Evolutionary conservation across 2,113 vertebrate genomes (phyloP), one percentile per base, ranked within the genome.

Genomic region (Dipodomys ordii): DNA sequence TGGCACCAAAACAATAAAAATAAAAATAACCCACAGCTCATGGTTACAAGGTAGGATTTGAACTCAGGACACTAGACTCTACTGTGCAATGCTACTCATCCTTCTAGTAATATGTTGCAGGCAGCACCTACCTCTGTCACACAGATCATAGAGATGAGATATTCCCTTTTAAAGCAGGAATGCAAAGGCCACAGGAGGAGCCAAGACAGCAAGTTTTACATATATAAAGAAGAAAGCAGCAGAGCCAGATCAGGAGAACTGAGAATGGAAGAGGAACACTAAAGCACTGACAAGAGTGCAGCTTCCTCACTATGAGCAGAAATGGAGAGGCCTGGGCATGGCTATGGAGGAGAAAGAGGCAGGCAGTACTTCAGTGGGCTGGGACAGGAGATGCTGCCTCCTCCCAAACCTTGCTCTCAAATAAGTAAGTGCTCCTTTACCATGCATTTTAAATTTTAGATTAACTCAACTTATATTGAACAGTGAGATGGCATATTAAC

Each of bases 21-120:
- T 18, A 57, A 57, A 57, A 57, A 27, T 8, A 84, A 72, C 73
- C 62, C 20, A 87, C 73, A 72, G 83, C 46, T 71, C 72, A 67
- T 10, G 10, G 60, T 60, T 35, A 44, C 16, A 82, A 74, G 39
- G 6, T 91, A 69, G 68, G n/a, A 87, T 35, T 7, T 71, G 73
- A 90, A 91, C 60, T 71, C 81, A 82, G 57, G 79, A 88, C 88
- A 71, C 39, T 44, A 39, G 19, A 60, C 64, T 86, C 65, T 6
- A 64, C 60, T 85, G 64, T 25, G 65, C 86, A 87, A 87, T 9
- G 27, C 72, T 39, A 8, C 68, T 71, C 32, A 73, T n/a, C 68
- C 19, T 7, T 28, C 32, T 57, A 28, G 67, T 67, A 93, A 64
- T 2, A 16, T 25, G 67, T 7, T 67, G 28, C 35, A 23, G 0